Conservation (phyloP, 92 coral and sea anemone species). For the Parazoanthus atlanticus region DNA sequence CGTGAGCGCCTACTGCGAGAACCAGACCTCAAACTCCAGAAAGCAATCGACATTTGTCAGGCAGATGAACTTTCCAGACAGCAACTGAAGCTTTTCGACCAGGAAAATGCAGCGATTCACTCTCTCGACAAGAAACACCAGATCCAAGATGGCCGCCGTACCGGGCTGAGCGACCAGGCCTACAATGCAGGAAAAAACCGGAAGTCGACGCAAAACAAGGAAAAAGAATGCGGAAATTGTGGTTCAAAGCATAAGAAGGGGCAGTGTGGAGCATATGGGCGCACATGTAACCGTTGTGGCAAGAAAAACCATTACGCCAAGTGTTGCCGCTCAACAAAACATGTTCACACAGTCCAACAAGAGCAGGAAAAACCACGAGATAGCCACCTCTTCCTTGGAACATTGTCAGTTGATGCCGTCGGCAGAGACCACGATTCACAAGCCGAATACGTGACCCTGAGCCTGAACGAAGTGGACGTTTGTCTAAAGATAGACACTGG, state of each 20-base stretch:
- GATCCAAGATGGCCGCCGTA: not conserved
- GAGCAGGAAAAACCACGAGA: slow-evolving; percentile 27
- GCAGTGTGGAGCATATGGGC: slow-evolving; percentile 39
- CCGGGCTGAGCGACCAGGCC: slow-evolving; percentile 9
- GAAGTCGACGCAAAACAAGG: slow-evolving; percentile 13
- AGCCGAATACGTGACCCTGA: slow-evolving; percentile 46
- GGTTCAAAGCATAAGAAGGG: slow-evolving; percentile 37
- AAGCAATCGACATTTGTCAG: slow-evolving; percentile 42
- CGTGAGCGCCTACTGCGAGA: slow-evolving; percentile 34
- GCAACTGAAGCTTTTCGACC: slow-evolving; percentile 46
- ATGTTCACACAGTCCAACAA: slow-evolving; percentile 19
- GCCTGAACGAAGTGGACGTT: slow-evolving; percentile 22
- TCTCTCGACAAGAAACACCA: not conserved
- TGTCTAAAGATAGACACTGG: slow-evolving; percentile 51
- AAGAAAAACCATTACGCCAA: slow-evolving; percentile 39
- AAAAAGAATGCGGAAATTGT: slow-evolving; percentile 43
- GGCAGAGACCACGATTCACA: not conserved
- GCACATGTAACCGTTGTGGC: slow-evolving; percentile 23
- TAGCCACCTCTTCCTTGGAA: slow-evolving; percentile 42
- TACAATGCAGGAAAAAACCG: not conserved
- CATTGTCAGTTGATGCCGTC: slow-evolving; percentile 1
- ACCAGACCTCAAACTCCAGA: slow-evolving; percentile 39
- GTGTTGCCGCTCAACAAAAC: slow-evolving; percentile 17
- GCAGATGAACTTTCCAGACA: slow-evolving; percentile 34
- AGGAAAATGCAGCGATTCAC: slow-evolving; percentile 4